Evolutionary conservation across 2,797 vertebrate species (phyloP).

Genomic region (Heliangelus exortis): DNA sequence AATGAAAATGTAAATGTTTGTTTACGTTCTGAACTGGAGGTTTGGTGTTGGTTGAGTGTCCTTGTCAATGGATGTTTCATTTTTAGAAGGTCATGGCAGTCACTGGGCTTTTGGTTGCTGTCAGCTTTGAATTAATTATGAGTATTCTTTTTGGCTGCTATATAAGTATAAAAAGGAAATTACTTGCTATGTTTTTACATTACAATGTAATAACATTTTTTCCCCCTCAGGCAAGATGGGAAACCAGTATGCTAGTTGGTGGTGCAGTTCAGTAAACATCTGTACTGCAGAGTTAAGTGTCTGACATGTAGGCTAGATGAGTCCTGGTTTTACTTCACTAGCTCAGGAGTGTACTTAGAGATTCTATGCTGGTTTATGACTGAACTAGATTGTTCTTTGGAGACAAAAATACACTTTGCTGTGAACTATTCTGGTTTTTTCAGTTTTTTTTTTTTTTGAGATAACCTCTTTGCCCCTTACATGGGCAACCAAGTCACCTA

Average conservation of each 20-base stretch:
- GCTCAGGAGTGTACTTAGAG: not conserved
- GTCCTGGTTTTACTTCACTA: not conserved
- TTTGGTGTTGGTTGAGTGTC: not conserved
- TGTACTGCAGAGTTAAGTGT: not conserved
- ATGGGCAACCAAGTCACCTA: not conserved
- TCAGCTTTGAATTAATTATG: not conserved
- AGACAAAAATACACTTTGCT: not conserved
- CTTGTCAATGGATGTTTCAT: not conserved
- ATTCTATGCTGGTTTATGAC: not conserved
- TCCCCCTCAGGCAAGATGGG: not conserved
- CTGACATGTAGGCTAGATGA: not conserved
- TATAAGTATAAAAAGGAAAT: not conserved
- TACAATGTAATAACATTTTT: not conserved
- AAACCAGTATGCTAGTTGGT: not conserved
- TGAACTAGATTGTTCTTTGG: not conserved
- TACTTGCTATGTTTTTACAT: too few relatives aligned
- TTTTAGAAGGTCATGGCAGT: not conserved
- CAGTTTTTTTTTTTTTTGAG: not conserved
- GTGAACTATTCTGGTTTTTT: not conserved
- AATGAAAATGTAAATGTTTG: not conserved
- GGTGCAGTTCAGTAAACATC: fast-evolving
- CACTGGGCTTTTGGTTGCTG: not conserved
- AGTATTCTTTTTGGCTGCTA: not conserved
- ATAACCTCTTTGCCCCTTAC: not conserved
- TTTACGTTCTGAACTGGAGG: not conserved